Percentiles rank a stretch among this genome's conserved stretches.
phyloP scores from a whole-genome alignment of 2,113 vertebrate genomes.

The Anolis sagrei region DNA sequence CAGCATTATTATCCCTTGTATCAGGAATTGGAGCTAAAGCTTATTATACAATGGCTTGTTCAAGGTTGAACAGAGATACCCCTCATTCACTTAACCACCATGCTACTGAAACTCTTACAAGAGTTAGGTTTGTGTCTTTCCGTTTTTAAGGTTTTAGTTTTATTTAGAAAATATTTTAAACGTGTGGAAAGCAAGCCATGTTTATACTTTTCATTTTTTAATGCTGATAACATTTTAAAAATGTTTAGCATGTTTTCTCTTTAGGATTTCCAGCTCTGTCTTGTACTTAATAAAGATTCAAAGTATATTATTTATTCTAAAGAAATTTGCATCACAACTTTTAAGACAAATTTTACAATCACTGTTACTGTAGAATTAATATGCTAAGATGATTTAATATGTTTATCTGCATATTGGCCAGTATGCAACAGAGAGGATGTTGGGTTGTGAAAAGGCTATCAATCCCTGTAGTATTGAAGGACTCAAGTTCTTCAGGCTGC shows the following conservation, averaged over 20 bases:
- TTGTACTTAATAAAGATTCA: neutral
- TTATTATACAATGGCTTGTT: neutral
- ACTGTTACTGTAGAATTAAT: too few relatives aligned
- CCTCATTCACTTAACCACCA: neutral
- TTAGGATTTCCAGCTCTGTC: neutral
- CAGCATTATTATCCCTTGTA: neutral
- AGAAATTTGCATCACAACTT: neutral
- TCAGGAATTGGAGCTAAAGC: neutral
- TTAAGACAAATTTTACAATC: neutral
- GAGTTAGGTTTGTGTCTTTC: too few relatives aligned
- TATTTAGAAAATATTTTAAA: neutral
- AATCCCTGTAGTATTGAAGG: too few relatives aligned
- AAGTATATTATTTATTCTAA: neutral
- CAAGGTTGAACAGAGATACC: too few relatives aligned
- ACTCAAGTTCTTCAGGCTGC: too few relatives aligned
- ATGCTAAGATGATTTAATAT: too few relatives aligned
- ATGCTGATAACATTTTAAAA: neutral
- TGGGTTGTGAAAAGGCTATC: too few relatives aligned
- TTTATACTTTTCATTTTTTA: neutral
- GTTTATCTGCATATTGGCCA: too few relatives aligned
- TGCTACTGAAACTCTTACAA: neutral
- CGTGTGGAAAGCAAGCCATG: neutral
- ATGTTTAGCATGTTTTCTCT: neutral
- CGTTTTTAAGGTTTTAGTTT: neutral
- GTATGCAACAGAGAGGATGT: too few relatives aligned